A percentile compares a stretch with the other conserved stretches of the same genome.
Conservation (phyloP, 2,888 invertebrate genomes). For the Eugnorisma glareosa region DNA sequence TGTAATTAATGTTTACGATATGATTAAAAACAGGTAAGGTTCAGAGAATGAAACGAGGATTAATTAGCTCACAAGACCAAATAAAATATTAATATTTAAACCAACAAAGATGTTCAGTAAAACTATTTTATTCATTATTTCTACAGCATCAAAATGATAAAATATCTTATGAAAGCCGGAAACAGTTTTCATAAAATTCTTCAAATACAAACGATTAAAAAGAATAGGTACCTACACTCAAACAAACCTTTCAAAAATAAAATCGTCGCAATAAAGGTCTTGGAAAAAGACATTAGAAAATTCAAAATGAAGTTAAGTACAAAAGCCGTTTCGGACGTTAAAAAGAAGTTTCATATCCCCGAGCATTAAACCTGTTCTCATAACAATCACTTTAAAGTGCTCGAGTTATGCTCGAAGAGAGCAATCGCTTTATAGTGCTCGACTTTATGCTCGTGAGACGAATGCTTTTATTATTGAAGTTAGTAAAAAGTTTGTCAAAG, state of each 20-base stretch:
- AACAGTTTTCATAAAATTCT: not conserved
- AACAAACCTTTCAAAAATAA: not conserved
- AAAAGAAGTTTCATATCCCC: slow-evolving; percentile 57
- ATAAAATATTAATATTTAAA: slow-evolving; percentile 4
- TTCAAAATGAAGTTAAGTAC: slow-evolving; percentile 37
- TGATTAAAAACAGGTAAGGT: not conserved
- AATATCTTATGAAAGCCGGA: not conserved
- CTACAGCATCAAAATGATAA: not conserved
- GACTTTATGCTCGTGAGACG: slow-evolving; percentile 61
- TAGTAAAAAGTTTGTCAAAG: slow-evolving; percentile 64
- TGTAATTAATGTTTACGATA: not conserved
- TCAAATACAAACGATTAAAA: not conserved
- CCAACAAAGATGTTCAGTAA: not conserved
- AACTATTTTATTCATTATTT: not conserved
- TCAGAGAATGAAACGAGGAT: not conserved
- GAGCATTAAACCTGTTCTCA: slow-evolving; percentile 55
- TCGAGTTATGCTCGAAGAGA: slow-evolving; percentile 49
- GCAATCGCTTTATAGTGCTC: slow-evolving; percentile 63
- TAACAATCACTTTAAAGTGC: slow-evolving; percentile 59
- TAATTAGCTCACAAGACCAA: not conserved
- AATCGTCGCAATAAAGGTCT: not conserved
- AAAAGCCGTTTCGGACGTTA: slow-evolving; percentile 46
- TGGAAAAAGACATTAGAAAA: slow-evolving; percentile 36
- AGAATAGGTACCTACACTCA: not conserved
- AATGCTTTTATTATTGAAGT: slow-evolving; percentile 65